phyloP scores from a whole-genome alignment of 2,888 invertebrate species.

The Erebia palarica region DNA sequence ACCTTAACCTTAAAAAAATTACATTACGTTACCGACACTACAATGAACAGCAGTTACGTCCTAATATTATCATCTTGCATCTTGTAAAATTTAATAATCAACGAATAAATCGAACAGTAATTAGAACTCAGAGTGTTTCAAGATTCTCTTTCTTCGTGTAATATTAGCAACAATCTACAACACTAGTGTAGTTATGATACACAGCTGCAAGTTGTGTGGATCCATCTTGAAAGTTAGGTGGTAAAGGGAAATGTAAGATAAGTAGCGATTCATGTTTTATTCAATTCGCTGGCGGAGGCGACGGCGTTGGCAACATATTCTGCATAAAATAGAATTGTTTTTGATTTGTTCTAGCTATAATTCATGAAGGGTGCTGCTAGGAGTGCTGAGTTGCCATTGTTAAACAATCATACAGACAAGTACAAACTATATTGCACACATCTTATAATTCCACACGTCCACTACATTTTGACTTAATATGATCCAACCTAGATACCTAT shows the following conservation, averaged over 20 bases:
- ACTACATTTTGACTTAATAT: not conserved
- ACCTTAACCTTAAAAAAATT: no score
- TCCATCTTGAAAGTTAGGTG: conserved; percentile 29
- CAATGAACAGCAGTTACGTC: no score
- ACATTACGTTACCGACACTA: no score
- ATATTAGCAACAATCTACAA: no score
- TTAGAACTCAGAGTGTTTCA: no score
- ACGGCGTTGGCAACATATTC: conserved; percentile 34
- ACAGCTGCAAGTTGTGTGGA: conserved; percentile 31
- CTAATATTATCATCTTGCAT: no score
- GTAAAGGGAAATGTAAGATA: conserved; percentile 35
- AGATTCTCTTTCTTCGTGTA: no score
- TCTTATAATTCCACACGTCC: not conserved
- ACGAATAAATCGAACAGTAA: no score
- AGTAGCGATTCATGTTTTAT: conserved; percentile 42
- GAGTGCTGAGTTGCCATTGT: conserved; percentile 3
- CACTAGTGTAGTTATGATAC: not conserved
- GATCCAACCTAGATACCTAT: no score
- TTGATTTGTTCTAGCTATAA: conserved; percentile 38
- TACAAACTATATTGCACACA: not conserved
- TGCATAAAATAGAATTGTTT: conserved; percentile 37
- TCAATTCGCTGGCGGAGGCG: conserved; percentile 34
- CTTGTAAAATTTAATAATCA: no score
- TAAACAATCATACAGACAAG: not conserved
- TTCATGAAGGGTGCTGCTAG: conserved; percentile 24